Percentiles rank a stretch among this genome's conserved stretches.
phyloP scores from a whole-genome alignment of 2,888 invertebrate species.

The Polyommatus icarus region DNA sequence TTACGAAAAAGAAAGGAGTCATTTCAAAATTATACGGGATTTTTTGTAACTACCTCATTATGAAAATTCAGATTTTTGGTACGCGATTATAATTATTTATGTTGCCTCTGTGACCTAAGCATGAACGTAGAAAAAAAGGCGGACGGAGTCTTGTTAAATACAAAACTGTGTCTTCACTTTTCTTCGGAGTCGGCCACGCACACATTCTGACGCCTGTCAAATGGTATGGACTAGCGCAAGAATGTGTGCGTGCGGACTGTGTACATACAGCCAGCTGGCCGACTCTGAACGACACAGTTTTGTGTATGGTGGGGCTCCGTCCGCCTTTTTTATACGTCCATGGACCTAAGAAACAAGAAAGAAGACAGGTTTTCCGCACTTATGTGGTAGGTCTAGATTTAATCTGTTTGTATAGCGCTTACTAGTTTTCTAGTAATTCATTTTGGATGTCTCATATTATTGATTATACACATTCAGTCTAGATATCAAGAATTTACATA shows the following conservation, averaged over 20 bases:
- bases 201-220: no score
- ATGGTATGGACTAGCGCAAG: no score
- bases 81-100: neutral
- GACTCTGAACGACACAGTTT: no score
- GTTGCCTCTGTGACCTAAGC: neutral
- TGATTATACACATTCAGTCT: neutral
- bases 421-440: neutral
- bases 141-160: no score
- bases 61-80: neutral
- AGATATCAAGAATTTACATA: neutral
- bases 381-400: neutral
- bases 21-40: neutral
- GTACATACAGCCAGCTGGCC: no score
- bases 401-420: neutral
- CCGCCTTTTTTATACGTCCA: no score
- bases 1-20: neutral
- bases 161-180: no score
- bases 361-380: neutral
- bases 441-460: neutral
- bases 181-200: no score
- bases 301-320: no score
- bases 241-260: no score
- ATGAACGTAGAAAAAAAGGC: no score
- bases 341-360: neutral
- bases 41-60: neutral